A percentile compares a stretch with the other conserved stretches of the same genome.
These are phyloP conservation scores for Colostygia pectinataria DNA, from an alignment of 2,888 invertebrate species.

Conservation along the genomic window DNA sequence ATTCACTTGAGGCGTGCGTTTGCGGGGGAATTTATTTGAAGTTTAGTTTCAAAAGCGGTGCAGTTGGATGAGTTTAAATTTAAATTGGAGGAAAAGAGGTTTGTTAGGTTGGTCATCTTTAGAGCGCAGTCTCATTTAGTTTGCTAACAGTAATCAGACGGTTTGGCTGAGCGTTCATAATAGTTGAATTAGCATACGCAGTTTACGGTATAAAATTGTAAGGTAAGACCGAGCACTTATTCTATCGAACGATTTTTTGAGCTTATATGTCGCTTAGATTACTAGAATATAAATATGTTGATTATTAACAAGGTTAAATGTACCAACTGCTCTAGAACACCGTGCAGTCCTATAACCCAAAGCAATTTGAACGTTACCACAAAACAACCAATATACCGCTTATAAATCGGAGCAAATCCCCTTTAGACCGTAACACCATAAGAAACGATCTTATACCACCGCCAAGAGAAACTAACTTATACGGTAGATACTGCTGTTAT, in stretches of 20 bases:
- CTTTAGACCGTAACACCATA: slow-evolving; percentile 54
- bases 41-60: slow-evolving; percentile 11
- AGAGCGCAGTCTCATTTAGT: too few relatives aligned
- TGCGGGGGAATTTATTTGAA: slow-evolving; percentile 22
- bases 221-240: too few relatives aligned
- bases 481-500: slow-evolving; percentile 69
- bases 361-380: slow-evolving; percentile 18
- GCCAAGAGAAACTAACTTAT: slow-evolving; percentile 62
- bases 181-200: too few relatives aligned
- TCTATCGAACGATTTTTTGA: too few relatives aligned
- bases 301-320: background rate
- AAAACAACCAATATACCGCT: slow-evolving; percentile 30
- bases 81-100: background rate
- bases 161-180: too few relatives aligned
- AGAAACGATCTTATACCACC: slow-evolving; percentile 57
- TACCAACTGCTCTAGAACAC: background rate
- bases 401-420: slow-evolving; percentile 63
- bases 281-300: too few relatives aligned
- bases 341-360: background rate
- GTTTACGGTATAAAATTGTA: too few relatives aligned
- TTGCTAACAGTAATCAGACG: too few relatives aligned
- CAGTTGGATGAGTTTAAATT: slow-evolving; percentile 9
- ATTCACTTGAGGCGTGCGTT: slow-evolving; percentile 36
- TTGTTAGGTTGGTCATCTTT: background rate
- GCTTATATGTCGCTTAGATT: too few relatives aligned